phyloP scores from a whole-genome alignment of 2,888 invertebrate species.

The Furcula furcula region DNA sequence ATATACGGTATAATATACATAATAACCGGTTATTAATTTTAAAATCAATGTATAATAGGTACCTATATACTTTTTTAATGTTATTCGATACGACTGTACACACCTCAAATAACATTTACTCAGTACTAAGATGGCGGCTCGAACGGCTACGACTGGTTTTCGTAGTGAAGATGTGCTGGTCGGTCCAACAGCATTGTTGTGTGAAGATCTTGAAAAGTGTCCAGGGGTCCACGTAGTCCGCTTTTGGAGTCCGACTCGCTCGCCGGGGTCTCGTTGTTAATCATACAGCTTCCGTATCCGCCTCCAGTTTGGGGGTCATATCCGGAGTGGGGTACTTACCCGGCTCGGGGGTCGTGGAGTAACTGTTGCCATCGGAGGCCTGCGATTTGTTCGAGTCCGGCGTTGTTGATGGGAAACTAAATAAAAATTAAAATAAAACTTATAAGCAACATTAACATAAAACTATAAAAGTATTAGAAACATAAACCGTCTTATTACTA shows the following conservation, averaged over 20 bases:
- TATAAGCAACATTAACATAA: too few relatives aligned
- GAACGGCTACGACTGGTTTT: too few relatives aligned
- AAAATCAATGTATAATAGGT: too few relatives aligned
- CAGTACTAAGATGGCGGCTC: too few relatives aligned
- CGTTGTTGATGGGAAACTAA: conserved; percentile 42
- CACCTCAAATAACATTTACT: too few relatives aligned
- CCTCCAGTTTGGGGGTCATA: conserved; percentile 39
- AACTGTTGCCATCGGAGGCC: conserved; percentile 27
- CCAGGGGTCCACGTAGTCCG: conserved; percentile 35
- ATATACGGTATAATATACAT: too few relatives aligned
- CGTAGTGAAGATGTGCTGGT: conserved; percentile 21
- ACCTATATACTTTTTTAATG: too few relatives aligned
- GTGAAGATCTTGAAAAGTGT: conserved; percentile 41
- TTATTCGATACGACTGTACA: too few relatives aligned
- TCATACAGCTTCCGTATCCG: conserved; percentile 52
- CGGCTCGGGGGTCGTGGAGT: conserved; percentile 21
- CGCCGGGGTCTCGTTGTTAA: conserved; percentile 16
- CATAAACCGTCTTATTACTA: too few relatives aligned
- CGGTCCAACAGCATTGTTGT: conserved; percentile 37
- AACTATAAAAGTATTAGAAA: too few relatives aligned
- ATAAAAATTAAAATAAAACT: too few relatives aligned
- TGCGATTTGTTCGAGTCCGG: conserved; percentile 24
- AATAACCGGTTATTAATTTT: too few relatives aligned
- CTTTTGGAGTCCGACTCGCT: conserved; percentile 10
- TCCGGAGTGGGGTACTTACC: conserved; percentile 19